Base-by-base conservation (phyloP, 2,888 invertebrate species). In the Erebia ligea region DNA sequence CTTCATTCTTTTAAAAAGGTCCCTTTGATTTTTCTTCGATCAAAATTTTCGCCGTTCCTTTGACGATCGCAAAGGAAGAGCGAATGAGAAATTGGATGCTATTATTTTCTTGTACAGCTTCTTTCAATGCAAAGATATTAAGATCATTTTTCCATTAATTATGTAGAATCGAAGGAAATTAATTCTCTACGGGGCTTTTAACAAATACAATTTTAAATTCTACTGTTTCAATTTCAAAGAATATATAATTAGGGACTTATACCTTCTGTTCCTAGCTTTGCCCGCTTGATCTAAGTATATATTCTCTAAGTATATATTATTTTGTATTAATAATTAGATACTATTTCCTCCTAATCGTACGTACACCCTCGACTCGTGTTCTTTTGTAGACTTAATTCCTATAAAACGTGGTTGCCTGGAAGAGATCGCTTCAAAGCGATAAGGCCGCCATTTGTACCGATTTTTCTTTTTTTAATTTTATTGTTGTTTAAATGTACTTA, bases 21-120 rank as follows among this genome's bases (percentile, higher is more conserved):
- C 82, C 80, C 88, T 91, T 91, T 91, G 89, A 91, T 85, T 83
- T 81, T 82, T 84, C 85, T 88, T 86, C 86, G 88, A 90, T 91
- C 89, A 89, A 87, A 74, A 84, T 85, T 86, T 84, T 82, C 78
- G 80, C 62, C 57, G 57, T 70, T 78, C 81, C 85, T 89, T 90
- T 89, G 89, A 89, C 81, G 82, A 76, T 75, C 69, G 76, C 76
- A 76, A 77, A 86, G 84, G 84, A 74, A 82, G 82, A 82, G 82
- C 81, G 87, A 90, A 89, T 87, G 86, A 87, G 75, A 89, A 87
- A 84, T 87, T 90, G 90, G 88, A 86, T 84, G 82, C 81, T 74
- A 75, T 84, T 81, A 89, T 91, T 91, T 90, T 88, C 87, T 83
- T 83, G 82, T 82, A 80, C 71, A 83, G 84, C 83, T 86, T 87